phyloP scores from a whole-genome alignment of 2,797 vertebrate species.

The Arrhamphus sclerolepis region DNA sequence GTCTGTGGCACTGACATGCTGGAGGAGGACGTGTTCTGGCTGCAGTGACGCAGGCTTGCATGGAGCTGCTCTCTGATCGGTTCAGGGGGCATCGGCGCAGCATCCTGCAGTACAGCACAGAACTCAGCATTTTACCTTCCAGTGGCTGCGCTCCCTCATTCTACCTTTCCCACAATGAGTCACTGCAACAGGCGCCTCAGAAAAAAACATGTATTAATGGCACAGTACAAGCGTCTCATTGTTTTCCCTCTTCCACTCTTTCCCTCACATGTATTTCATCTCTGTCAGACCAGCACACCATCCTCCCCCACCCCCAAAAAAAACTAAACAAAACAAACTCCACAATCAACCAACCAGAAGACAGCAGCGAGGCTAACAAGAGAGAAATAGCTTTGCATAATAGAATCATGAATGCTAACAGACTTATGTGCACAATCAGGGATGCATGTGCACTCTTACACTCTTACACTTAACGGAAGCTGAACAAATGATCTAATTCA shows the following conservation, averaged over 20 bases:
- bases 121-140: slow-evolving; percentile 66
- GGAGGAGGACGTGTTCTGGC: slow-evolving; percentile 9
- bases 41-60: slow-evolving; percentile 31
- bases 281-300: slow-evolving; percentile 4
- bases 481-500: slow-evolving; percentile 66
- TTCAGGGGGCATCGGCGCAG: slow-evolving; percentile 28
- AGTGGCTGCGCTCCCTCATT: slow-evolving; percentile 42
- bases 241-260: slow-evolving; percentile 9
- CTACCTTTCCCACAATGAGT: slow-evolving; percentile 57
- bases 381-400: slow-evolving; percentile 35
- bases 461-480: too few species aligned
- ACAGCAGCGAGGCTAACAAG: slow-evolving; percentile 24
- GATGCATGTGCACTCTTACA: slow-evolving; percentile 28
- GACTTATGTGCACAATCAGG: slow-evolving; percentile 57
- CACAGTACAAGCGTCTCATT: slow-evolving; percentile 15
- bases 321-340: slow-evolving; percentile 1
- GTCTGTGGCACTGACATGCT: slow-evolving; percentile 7
- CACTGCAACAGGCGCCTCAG: slow-evolving; percentile 49
- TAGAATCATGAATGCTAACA: slow-evolving; percentile 30
- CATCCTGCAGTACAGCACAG: slow-evolving; percentile 57
- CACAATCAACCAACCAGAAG: slow-evolving; percentile 10
- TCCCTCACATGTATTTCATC: slow-evolving; percentile 3
- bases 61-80: slow-evolving; percentile 47
- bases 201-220: slow-evolving; percentile 34
- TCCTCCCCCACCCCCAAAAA: neutral